Evolutionary conservation across 2,113 vertebrate species (phyloP).

Genomic region (Mungos mungo): DNA sequence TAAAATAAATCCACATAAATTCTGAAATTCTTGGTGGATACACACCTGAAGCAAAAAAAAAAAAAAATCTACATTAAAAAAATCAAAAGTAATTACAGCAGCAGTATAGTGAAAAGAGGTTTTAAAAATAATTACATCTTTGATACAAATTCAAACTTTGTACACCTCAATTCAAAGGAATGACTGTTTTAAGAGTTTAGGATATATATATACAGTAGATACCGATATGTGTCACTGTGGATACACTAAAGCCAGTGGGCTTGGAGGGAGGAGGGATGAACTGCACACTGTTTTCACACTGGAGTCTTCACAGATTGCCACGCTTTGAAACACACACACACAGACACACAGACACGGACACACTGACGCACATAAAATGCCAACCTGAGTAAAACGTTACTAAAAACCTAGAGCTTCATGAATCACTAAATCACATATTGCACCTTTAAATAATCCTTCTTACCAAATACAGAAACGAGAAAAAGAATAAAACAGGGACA

Average conservation of each 20-base stretch:
- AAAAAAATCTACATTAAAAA: conserved; percentile 71
- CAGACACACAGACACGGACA: conserved; percentile 57
- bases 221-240: conserved; percentile 72
- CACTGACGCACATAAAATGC: conserved; percentile 82
- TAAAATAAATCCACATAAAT: conserved; percentile 81
- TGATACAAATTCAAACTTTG: conserved; percentile 83
- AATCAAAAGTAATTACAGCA: conserved; percentile 85
- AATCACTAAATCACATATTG: conserved; percentile 89
- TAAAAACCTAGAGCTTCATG: conserved; percentile 84
- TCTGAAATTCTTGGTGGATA: conserved; percentile 75
- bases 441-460: conserved; percentile 89
- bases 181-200: conserved; percentile 66
- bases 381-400: conserved; percentile 89
- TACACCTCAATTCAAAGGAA: conserved; percentile 81
- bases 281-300: conserved; percentile 78
- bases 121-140: conserved; percentile 81
- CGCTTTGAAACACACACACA: conserved; percentile 75
- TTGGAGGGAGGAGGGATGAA: conserved; percentile 59
- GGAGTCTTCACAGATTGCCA: conserved; percentile 83
- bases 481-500: conserved; percentile 49
- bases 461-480: conserved; percentile 81
- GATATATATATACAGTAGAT: conserved; percentile 82
- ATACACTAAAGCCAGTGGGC: conserved; percentile 81
- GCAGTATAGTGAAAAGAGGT: conserved; percentile 83
- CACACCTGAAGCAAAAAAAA: conserved; percentile 68